Percentiles rank a stretch among this genome's conserved stretches.
Conservation (phyloP, 2,888 invertebrate species). For the Agapetus fuscipes region DNA sequence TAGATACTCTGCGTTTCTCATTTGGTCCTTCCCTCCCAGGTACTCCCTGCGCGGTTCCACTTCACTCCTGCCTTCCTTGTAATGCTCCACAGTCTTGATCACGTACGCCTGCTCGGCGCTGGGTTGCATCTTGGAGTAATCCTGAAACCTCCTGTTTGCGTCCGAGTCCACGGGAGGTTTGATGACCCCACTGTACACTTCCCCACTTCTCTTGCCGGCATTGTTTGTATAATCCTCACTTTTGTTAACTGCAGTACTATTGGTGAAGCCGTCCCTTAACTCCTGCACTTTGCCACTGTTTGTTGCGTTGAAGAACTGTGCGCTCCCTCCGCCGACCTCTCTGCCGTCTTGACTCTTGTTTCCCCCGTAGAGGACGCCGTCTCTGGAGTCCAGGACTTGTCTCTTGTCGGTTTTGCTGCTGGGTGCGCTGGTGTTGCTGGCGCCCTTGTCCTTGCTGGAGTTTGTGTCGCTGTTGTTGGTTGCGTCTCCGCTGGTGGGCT, state of each 20-base stretch:
- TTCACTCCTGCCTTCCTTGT: no score
- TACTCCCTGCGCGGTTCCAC: background rate
- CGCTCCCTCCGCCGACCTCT: background rate
- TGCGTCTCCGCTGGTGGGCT: conserved; percentile 21
- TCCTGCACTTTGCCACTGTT: background rate
- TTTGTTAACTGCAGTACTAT: conserved; percentile 9
- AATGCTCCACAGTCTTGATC: conserved; percentile 15
- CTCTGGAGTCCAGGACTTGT: background rate
- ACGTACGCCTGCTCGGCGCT: conserved; percentile 10
- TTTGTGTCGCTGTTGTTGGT: conserved; percentile 16
- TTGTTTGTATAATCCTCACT: conserved; percentile 1
- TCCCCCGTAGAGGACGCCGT: background rate
- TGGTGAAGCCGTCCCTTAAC: conserved; percentile 6
- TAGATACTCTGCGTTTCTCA: conserved; percentile 4
- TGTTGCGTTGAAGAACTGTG: background rate
- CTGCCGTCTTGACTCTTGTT: conserved; percentile 1
- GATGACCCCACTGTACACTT: conserved; percentile 14
- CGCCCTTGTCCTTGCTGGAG: background rate
- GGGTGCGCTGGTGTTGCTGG: conserved; percentile 1
- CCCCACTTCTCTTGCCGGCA: no score
- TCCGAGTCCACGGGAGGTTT: conserved; percentile 9
- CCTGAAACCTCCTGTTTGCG: conserved; percentile 12
- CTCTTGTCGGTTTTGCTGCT: background rate
- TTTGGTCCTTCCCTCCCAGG: background rate
- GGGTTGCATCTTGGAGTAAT: conserved; percentile 10